Percentiles rank a stretch among this genome's conserved stretches.
Conservation (phyloP, 2,113 vertebrate species). For the Eulacestoma nigropectus region DNA sequence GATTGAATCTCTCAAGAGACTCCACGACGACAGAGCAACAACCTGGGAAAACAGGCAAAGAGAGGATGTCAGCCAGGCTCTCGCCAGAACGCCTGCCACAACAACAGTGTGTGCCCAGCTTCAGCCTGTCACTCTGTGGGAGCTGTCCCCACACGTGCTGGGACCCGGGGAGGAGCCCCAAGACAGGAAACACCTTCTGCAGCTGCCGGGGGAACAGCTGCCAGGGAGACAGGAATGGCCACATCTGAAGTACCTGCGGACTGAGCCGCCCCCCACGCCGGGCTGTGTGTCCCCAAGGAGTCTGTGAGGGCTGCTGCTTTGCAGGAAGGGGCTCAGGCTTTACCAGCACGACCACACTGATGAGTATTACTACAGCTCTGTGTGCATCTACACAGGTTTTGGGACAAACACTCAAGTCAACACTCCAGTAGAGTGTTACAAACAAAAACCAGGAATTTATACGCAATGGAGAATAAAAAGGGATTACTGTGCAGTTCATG, state of each 20-base stretch:
- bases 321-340: not conserved
- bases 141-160: accelerated
- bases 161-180: accelerated
- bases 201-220: not conserved
- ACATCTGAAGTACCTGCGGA: not conserved
- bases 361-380: not conserved
- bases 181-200: not conserved
- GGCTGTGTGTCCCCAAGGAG: not conserved
- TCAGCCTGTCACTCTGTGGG: accelerated
- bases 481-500: not conserved
- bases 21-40: constrained; percentile 87
- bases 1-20: constrained; percentile 87
- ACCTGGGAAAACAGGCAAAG: constrained; percentile 69
- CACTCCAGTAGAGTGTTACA: not conserved
- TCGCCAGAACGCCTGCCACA: accelerated
- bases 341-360: not conserved
- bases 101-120: not conserved
- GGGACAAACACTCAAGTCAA: not conserved
- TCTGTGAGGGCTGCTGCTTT: not conserved
- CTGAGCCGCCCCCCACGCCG: accelerated
- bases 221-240: not conserved
- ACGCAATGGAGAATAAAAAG: not conserved
- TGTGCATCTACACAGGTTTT: not conserved
- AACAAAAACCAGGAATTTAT: not conserved
- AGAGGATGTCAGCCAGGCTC: not conserved